Evolutionary conservation across 2,888 invertebrate genomes (phyloP), one percentile per base, ranked within the genome.

Genomic region (Ceramica pisi): DNA sequence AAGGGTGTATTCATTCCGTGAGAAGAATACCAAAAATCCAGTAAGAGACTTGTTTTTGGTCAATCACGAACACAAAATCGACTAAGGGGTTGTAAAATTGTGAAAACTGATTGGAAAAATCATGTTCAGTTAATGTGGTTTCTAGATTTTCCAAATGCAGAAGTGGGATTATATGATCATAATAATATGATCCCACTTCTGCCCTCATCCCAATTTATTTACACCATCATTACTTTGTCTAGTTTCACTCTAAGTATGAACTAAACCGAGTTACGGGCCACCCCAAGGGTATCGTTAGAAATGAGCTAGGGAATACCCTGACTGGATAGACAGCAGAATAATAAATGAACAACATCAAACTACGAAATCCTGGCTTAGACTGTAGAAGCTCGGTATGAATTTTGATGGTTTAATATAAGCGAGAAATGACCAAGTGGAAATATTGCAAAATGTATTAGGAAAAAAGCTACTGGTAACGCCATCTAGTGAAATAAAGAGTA

Each of bases 311-410:
- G 75, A 65, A 41, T 56, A 60, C 31, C 55, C 50, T 6, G 59
- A 63, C 31, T n/a, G n/a, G 44, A 65, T 79, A 79, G 64, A 73
- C 60, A 79, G 26, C 60, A 19, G 48, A 76, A 76, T 76, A 63
- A 79, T 75, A 48, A 44, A 75, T 79, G 53, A 60, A 72, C 31
- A n/a, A 60, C 79, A 63, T 78, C 79, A 72, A 75, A 75, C 75
- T 79, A 79, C 48, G 79, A 60, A 44, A 78, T 72, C 50, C 63
- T 63, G 26, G 53, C 53, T 78, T 62, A 57, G 35, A 60, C 72
- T 51, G 26, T 21, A 51, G 35, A 41, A 48, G 50, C 16, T 79
- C 21, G 38, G 44, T n/a, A 59, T 72, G 59, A 63, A 72, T 63
- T 63, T 63, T 53, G 59, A 50, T 51, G 3, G 23, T 21, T 19